Base-by-base conservation (phyloP, 64 coral and sea anemone genomes). In the Actinia equina region DNA sequence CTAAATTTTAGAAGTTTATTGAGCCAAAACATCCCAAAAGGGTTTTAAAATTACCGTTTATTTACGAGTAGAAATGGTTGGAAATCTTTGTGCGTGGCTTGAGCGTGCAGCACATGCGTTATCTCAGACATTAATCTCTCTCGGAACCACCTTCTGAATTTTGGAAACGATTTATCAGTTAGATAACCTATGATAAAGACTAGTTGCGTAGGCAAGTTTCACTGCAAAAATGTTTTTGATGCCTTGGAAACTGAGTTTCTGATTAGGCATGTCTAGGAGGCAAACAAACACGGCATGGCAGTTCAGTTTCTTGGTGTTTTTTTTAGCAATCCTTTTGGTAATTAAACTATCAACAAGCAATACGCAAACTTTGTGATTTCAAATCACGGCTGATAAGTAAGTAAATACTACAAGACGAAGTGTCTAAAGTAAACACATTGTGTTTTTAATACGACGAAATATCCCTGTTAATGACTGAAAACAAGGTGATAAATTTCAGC, bases 131-230 rank as follows among this genome's bases (percentile, higher is more conserved):
- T 81, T 81, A 81, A 81, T 81, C 78, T 81, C 18, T 20, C 45
- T 81, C 20, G 49, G 78, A 49, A 44, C 52, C 78, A 52, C 78
- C 78, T 81, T 81, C 78, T 81, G 78, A 44, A 81, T 81, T 81
- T 81, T 81, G 18, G 78, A 81, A 49, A 43, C 78, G 78, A 81
- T 81, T 81, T 51, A 81, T 81, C 78, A 49, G 78, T 41, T 13
- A 51, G 78, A 81, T 81, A 81, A 81, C 78, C 78, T 52, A 13
- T 22, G 78, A 49, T 81, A 81, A 81, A 8, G 78, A 16, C 52
- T 81, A 43, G 6, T 49, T 81, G 78, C 78, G 78, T 52, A 81
- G 78, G 78, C 78, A 49, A 81, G 69, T 74, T 74, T n/a, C n/a
- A n/a, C n/a, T 74, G 69, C 69, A 74, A 74, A 74, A 37, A 74